Base-by-base conservation (phyloP, 92 coral and sea anemone genomes). In the Actinostola sp. region DNA sequence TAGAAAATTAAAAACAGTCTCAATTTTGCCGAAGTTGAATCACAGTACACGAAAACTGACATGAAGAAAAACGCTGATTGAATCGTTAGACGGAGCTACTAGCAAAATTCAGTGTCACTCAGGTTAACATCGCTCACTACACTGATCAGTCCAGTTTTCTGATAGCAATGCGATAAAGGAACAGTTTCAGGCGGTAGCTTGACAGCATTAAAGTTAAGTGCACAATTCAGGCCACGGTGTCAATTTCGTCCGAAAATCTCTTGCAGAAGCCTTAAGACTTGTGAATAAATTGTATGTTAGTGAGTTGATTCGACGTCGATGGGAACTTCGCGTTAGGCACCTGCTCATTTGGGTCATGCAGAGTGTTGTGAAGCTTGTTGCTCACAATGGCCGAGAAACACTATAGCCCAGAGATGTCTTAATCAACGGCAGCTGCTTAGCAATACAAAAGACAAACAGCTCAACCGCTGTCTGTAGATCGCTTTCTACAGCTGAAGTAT, bases 401-500 rank as follows among this genome's bases (percentile, higher is more conserved):
- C 74, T 68, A 68, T 68, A 68, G 74, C 74, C 58, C 46, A 49
- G 72, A 26, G 72, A 67, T 67, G 72, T 59, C 32, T 14, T 68
- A 68, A 68, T 68, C 74, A 68, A 33, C 25, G 50, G 17, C 74
- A 68, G 74, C 74, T 68, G 74, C 74, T 33, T 29, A 12, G 8
- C 12, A 51, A 50, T 9, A 68, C 74, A 68, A 68, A 50, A 32
- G 45, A 20, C 31, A 29, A 66, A 41, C 29, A 52, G 58, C 51
- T n/a, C 26, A 66, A 66, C 38, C 58, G 72, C 30, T 66, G 72
- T 26, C 74, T 36, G 29, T 38, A 17, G 46, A 19, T 68, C 74
- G 57, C 13, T 50, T 51, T 33, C 74, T 68, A 32, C 61, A 52
- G 54, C 52, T 64, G 51, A 39, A 64, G 38, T 51, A 27, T 57